Conservation (phyloP, 2,888 invertebrate species). For the Hirtodrosophila alboralis region DNA sequence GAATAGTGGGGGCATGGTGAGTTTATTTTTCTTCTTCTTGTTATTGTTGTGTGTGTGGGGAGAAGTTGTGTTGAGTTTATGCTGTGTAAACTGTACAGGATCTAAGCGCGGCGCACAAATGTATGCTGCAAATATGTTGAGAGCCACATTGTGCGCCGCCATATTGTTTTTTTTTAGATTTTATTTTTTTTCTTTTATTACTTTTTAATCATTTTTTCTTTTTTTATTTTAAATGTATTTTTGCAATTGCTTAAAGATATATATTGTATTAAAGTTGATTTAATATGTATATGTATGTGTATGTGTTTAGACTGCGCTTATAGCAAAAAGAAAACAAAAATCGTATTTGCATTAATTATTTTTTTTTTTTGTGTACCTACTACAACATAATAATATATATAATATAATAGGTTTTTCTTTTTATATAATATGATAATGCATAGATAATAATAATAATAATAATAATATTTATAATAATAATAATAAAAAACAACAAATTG, state of each 20-base stretch:
- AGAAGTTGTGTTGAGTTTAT: constrained; percentile 4
- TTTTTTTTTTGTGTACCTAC: constrained; percentile 42
- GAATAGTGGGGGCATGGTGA: constrained; percentile 18
- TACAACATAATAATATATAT: constrained; percentile 43
- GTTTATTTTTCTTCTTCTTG: not conserved
- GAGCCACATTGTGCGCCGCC: too few relatives aligned
- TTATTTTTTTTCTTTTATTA: not conserved
- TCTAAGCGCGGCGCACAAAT: constrained; percentile 19
- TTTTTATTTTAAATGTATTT: constrained; percentile 6
- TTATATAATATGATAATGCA: constrained; percentile 35
- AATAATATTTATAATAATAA: constrained; percentile 41
- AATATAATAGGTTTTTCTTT: constrained; percentile 19
- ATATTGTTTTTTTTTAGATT: not conserved
- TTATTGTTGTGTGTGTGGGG: constrained; percentile 14
- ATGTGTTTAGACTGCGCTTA: constrained; percentile 25
- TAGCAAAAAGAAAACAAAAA: constrained; percentile 42
- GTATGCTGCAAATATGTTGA: constrained; percentile 29
- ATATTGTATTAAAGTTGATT: constrained; percentile 3
- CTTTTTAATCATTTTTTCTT: constrained; percentile 2
- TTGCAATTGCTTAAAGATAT: constrained; percentile 10
- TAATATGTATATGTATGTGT: constrained; percentile 13
- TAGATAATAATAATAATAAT: constrained; percentile 42
- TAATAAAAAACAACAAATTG: constrained; percentile 70
- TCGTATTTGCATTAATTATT: constrained; percentile 30
- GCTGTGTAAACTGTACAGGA: constrained; percentile 10